phyloP scores from a whole-genome alignment of 2,888 invertebrate species.

The Neoascia interrupta region DNA sequence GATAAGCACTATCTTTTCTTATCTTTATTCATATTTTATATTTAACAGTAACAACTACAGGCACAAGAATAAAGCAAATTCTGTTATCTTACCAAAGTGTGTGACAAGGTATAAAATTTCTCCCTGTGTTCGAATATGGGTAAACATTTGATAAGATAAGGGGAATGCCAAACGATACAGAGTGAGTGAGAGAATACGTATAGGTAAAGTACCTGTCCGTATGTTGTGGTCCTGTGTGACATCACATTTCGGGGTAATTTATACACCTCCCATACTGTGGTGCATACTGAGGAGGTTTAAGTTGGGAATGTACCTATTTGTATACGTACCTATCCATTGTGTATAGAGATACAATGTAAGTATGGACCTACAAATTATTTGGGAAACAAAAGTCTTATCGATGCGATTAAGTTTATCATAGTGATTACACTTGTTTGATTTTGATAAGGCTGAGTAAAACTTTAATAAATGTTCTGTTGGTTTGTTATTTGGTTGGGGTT shows the following conservation, averaged over 20 bases:
- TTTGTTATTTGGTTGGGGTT: too few relatives aligned
- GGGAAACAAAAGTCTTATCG: too few relatives aligned
- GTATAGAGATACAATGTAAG: too few relatives aligned
- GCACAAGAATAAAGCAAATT: constrained; percentile 41
- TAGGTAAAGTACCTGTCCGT: constrained; percentile 35
- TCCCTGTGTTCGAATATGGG: constrained; percentile 14
- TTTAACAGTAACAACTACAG: constrained; percentile 45
- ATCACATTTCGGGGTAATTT: constrained; percentile 24
- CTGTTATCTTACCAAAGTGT: constrained; percentile 33
- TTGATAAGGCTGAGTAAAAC: constrained; percentile 14
- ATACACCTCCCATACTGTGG: too few relatives aligned
- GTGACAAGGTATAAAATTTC: constrained; percentile 12
- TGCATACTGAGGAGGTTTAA: too few relatives aligned
- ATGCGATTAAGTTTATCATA: constrained; percentile 4
- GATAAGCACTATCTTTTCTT: constrained; percentile 58
- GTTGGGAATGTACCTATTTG: too few relatives aligned
- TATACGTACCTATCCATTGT: too few relatives aligned
- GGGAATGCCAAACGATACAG: constrained; percentile 5
- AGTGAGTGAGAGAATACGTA: background rate
- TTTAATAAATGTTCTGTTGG: too few relatives aligned
- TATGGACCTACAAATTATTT: too few relatives aligned
- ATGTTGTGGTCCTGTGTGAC: constrained; percentile 35
- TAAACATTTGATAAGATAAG: constrained; percentile 62
- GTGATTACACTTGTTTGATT: constrained; percentile 41
- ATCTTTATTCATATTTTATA: constrained; percentile 47